Evolutionary conservation across 2,888 invertebrate species (phyloP), one percentile per base, ranked within the genome.

Genomic region (Leucozona laternaria): DNA sequence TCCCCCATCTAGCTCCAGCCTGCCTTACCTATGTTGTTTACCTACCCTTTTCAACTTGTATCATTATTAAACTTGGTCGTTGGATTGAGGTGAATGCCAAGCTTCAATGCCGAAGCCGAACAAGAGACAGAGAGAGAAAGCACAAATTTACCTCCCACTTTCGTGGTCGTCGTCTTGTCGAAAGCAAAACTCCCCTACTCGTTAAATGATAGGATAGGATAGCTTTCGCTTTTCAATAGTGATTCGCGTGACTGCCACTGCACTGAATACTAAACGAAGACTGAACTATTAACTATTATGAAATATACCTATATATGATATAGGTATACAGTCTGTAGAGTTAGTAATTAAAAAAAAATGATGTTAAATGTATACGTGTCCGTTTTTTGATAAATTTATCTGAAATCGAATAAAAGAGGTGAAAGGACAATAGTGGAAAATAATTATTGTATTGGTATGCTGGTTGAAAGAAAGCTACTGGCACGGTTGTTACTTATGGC

Each of bases 201-300:
- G 4, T 17, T 45, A 34, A 60, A 22, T 34, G 31, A 20, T 66
- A 25, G 28, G 58, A 37, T 50, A 70, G n/a, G 62, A 78, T 78
- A 81, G 81, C 86, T 86, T 86, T 86, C 86, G 81, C 85, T 86
- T 86, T 86, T 82, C 79, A 86, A 82, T 82, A 71, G 60, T 62
- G 70, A 45, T 66, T 66, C 48, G 48, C 45, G 48, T 68, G 66
- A 68, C 50, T 68, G 20, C 22, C 37, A 60, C 22, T 60, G 37
- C 22, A 60, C 37, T 40, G 28, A 64, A 43, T n/a, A 28, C 25
- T n/a, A n/a, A n/a, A n/a, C n/a, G 40, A 43, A 28, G 22, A 28
- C 25, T 25, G 40, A 64, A 45, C 43, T 64, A 73, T 80, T 85
- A 64, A 45, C 40, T 64, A 75, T 80, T 85, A 72, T 68, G 57